A percentile compares a stretch with the other conserved stretches of the same genome.
These are phyloP conservation scores for Eueremaeus valkanovi DNA, from an alignment of 2,888 invertebrate genomes.

Conservation along the genomic window DNA sequence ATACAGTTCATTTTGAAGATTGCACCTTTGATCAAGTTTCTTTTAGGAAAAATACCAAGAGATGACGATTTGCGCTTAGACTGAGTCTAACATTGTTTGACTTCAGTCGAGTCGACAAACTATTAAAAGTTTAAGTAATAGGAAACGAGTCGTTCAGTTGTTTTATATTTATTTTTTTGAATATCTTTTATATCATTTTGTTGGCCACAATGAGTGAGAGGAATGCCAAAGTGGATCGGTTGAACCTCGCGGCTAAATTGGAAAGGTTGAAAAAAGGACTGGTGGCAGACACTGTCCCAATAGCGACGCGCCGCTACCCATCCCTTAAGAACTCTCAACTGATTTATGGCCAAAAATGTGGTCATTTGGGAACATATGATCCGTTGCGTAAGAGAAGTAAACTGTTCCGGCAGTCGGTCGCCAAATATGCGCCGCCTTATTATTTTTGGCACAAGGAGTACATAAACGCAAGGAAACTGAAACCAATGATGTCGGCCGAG, in stretches of 20 bases:
- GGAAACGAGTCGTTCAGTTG: too few relatives aligned
- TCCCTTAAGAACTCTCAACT: not conserved
- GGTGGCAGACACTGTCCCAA: not conserved
- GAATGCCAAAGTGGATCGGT: too few relatives aligned
- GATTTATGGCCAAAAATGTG: not conserved
- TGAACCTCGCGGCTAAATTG: not conserved
- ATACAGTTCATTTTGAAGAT: too few relatives aligned
- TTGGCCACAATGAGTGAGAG: too few relatives aligned
- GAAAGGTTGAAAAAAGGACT: not conserved
- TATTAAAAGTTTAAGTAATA: too few relatives aligned
- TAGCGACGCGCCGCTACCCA: not conserved
- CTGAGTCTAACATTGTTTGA: too few relatives aligned
- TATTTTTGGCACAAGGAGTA: conserved; percentile 15
- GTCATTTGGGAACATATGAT: not conserved
- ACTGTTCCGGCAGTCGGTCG: not conserved
- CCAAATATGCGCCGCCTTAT: not conserved
- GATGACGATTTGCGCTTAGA: too few relatives aligned
- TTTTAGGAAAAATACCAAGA: too few relatives aligned
- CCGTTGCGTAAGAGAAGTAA: not conserved
- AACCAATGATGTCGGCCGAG: not conserved
- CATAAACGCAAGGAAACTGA: not conserved
- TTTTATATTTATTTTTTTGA: too few relatives aligned
- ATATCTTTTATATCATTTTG: too few relatives aligned
- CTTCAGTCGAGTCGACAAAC: too few relatives aligned
- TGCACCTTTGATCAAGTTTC: too few relatives aligned